These are phyloP conservation scores for Leucania comma DNA, from an alignment of 2,888 invertebrate species.

Conservation along the genomic window DNA sequence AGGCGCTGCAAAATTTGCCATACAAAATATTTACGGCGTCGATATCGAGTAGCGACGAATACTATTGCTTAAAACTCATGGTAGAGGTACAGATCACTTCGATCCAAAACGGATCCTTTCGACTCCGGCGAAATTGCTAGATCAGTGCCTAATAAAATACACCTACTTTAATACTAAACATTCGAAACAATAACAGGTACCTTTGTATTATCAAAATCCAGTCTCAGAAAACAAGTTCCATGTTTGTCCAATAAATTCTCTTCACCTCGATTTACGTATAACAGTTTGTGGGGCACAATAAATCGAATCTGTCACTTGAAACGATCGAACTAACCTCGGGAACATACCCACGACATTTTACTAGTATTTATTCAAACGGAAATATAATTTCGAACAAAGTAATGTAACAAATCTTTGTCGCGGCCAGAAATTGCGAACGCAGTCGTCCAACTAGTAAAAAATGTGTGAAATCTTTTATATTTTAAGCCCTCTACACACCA, in stretches of 20 bases:
- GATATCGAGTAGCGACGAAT: too few species aligned
- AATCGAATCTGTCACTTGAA: conserved; percentile 44
- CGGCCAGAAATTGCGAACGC: conserved; percentile 14
- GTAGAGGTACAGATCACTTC: too few species aligned
- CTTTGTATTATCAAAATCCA: background rate
- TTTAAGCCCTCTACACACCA: background rate
- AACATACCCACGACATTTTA: conserved; percentile 12
- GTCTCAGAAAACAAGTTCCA: conserved; percentile 15
- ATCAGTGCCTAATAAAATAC: too few species aligned
- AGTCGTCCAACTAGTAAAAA: background rate
- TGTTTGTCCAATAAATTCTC: conserved; percentile 23
- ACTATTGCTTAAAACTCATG: too few species aligned
- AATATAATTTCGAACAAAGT: conserved; percentile 30
- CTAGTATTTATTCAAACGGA: conserved; percentile 41
- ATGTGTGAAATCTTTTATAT: background rate
- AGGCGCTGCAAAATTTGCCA: too few species aligned
- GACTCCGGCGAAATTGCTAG: too few species aligned
- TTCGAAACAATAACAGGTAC: too few species aligned
- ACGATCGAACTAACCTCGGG: conserved; percentile 23
- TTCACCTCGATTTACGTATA: conserved; percentile 29
- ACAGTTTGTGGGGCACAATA: conserved; percentile 34
- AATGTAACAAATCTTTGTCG: conserved; percentile 32
- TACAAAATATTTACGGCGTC: too few species aligned
- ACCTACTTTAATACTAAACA: too few species aligned
- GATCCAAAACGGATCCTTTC: too few species aligned